Base-by-base conservation (phyloP, 2,797 vertebrate species). In the Macroramphosus scolopax region DNA sequence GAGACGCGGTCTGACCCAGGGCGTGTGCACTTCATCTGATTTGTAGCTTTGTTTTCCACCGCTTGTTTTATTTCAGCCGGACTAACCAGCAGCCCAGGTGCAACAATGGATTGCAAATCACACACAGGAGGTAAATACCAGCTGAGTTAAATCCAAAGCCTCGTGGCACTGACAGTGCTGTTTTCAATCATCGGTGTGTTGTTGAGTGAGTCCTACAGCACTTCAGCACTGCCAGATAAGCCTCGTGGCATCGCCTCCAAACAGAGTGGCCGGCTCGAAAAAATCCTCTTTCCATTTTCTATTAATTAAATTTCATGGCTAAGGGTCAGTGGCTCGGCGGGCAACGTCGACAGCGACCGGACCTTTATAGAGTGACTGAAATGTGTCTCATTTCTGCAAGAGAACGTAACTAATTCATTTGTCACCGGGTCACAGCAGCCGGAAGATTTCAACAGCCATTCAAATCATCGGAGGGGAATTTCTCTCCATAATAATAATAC, bases 251-350 rank as follows among this genome's bases (percentile, higher is more conserved):
- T 17, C 17, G 36, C 55, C 32, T 62, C 52, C 38, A 55, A 68
- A 61, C 43, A 49, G 35, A 64, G 44, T 16, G 22, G 38, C 49
- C 38, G 24, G 40, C 36, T 64, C 32, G n/a, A n/a, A 17, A 29
- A 59, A 54, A 55, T 24, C 30, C 37, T 71, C 60, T 49, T 76
- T 18, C 58, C 48, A 61, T 63, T 75, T 72, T 61, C 47, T 59
- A 48, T 65, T 80, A 70, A 82, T 78, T 80, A 40, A 47, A 75
- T 76, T 74, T 62, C 33, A 68, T 57, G 59, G 59, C 61, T 52
- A 52, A 44, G 57, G 68, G 65, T 84, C 77, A 74, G 56, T 8
- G 45, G 40, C 58, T 68, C 38, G 57, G 48, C 32, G 45, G 48
- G 51, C 60, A 55, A 53, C 43, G 64, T 54, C 51, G 8, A 33